Percentiles rank a stretch among this genome's conserved stretches.
Conservation (phyloP, 1,140 invertebrate genomes). For the Heliconius hermathena region DNA sequence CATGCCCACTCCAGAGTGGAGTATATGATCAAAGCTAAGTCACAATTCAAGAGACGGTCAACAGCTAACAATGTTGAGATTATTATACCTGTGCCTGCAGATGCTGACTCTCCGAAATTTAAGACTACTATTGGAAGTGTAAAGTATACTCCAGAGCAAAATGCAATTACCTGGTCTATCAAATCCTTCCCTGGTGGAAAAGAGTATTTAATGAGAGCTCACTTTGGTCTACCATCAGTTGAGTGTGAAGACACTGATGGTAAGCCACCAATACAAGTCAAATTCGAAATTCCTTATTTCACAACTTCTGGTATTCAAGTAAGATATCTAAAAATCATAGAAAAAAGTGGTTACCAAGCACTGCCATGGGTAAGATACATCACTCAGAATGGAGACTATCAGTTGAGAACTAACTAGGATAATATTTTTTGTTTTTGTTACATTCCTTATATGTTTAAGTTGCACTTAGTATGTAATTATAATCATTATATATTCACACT, state of each 20-base stretch:
- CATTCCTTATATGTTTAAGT: slow-evolving; percentile 55
- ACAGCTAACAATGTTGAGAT: slow-evolving; percentile 99
- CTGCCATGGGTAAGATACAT: slow-evolving; percentile 99
- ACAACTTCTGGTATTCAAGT: slow-evolving; percentile 99
- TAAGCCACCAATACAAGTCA: slow-evolving; percentile 98
- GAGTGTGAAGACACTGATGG: slow-evolving; percentile 97
- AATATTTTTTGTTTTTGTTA: slow-evolving; percentile 43
- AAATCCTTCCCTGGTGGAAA: slow-evolving; percentile 99
- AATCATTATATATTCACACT: slow-evolving; percentile 41
- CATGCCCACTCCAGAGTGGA: slow-evolving; percentile 99
- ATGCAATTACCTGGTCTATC: slow-evolving; percentile 99
- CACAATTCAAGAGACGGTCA: slow-evolving; percentile 98
- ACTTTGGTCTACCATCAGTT: slow-evolving; percentile 99
- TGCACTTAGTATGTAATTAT: slow-evolving; percentile 48
- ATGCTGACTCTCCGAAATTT: slow-evolving; percentile 99
- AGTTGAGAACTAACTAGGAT: slow-evolving; percentile 95
- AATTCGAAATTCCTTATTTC: slow-evolving; percentile 99
- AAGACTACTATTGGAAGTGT: slow-evolving; percentile 99
- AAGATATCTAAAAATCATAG: slow-evolving; percentile 99
- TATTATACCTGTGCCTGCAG: slow-evolving; percentile 98
- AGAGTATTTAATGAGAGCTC: slow-evolving; percentile 99
- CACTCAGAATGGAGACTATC: slow-evolving; percentile 99
- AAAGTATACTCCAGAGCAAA: slow-evolving; percentile 98
- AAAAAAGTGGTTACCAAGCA: slow-evolving; percentile 99
- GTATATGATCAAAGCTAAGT: slow-evolving; percentile 99